phyloP scores from a whole-genome alignment of 2,113 vertebrate species.

The Galbula dea region DNA sequence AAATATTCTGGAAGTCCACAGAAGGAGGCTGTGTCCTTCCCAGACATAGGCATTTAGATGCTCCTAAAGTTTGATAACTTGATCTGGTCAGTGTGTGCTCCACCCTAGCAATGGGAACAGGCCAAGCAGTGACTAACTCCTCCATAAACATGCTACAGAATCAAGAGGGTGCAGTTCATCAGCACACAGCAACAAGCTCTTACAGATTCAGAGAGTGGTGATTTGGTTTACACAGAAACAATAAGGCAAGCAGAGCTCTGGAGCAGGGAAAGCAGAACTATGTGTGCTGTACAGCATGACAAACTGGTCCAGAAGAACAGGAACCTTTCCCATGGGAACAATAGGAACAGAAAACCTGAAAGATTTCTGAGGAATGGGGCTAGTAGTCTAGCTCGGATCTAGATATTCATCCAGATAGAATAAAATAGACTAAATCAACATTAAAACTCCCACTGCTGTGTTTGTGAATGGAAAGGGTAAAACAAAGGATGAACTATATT shows the following conservation, averaged over 20 bases:
- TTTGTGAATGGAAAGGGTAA: neutral
- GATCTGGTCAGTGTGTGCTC: neutral
- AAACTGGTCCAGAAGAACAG: neutral
- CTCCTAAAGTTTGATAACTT: neutral
- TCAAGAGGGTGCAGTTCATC: neutral
- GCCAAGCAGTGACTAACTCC: neutral
- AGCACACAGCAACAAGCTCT: too few relatives aligned
- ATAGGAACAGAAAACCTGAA: neutral
- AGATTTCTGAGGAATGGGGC: neutral
- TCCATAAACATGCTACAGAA: neutral
- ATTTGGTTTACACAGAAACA: neutral
- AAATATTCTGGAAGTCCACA: neutral
- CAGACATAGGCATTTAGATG: neutral
- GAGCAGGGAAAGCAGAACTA: neutral
- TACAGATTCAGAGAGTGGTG: neutral
- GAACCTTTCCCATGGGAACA: rapidly evolving
- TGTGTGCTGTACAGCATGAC: neutral
- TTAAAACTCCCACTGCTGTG: rapidly evolving
- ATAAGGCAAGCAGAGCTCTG: neutral
- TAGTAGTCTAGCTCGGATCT: neutral
- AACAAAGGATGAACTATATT: neutral
- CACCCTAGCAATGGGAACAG: neutral
- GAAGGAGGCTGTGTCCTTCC: neutral
- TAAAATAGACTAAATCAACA: neutral
- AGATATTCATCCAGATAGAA: neutral